phyloP scores from a whole-genome alignment of 2,113 vertebrate species.

The Odontesthes bonariensis region DNA sequence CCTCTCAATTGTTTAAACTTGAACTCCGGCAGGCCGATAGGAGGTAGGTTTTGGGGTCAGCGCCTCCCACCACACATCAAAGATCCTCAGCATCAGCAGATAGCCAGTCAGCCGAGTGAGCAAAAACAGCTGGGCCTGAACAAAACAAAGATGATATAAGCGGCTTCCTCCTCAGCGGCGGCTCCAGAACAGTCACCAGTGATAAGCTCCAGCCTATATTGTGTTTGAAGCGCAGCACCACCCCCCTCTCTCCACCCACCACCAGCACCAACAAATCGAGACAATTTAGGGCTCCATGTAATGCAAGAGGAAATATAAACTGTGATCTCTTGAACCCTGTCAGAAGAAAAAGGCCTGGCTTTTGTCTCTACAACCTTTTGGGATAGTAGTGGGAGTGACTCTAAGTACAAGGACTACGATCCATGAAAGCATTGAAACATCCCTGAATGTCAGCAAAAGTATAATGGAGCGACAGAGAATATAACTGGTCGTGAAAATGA shows the following conservation, averaged over 20 bases:
- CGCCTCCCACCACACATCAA: slow-evolving; percentile 71
- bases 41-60: slow-evolving; percentile 63
- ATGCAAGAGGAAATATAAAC: slow-evolving; percentile 77
- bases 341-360: slow-evolving; percentile 67
- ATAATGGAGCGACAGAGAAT: slow-evolving; percentile 18
- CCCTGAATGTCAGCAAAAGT: slow-evolving; percentile 39
- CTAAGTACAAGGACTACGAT: slow-evolving; percentile 42
- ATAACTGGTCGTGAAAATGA: slow-evolving; percentile 26
- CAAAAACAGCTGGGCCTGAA: slow-evolving; percentile 75
- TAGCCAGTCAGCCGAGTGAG: slow-evolving; percentile 60
- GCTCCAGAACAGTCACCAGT: slow-evolving; percentile 53
- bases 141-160: slow-evolving; percentile 79
- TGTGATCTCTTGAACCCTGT: slow-evolving; percentile 76
- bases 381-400: slow-evolving; percentile 61
- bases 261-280: slow-evolving; percentile 50
- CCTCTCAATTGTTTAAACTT: slow-evolving; percentile 74
- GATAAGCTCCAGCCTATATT: slow-evolving; percentile 63
- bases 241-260: slow-evolving; percentile 1
- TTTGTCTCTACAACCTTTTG: slow-evolving; percentile 67
- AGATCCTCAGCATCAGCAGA: slow-evolving; percentile 68
- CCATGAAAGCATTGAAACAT: slow-evolving; percentile 56
- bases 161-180: slow-evolving; percentile 57
- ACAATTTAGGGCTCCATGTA: slow-evolving; percentile 68
- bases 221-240: slow-evolving; percentile 49
- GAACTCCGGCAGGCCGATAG: slow-evolving; percentile 69